phyloP scores from a whole-genome alignment of 2,113 vertebrate genomes.

The Pseudorectes ferrugineus region DNA sequence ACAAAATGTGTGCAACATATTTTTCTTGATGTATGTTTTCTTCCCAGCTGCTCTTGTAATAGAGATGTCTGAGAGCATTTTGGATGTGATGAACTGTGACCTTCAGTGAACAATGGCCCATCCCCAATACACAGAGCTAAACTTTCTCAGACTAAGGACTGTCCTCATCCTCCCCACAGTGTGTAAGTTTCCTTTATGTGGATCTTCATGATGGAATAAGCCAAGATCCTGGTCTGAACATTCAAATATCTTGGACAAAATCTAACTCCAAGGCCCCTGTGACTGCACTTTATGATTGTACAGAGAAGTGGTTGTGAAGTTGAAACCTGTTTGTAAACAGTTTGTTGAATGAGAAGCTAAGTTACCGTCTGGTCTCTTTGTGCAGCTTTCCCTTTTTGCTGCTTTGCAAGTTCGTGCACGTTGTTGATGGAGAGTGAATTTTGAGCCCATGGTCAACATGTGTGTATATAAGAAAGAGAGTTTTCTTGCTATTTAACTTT shows the following conservation, averaged over 20 bases:
- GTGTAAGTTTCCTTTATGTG: not conserved
- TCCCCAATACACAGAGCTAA: not conserved
- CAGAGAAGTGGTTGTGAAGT: not conserved
- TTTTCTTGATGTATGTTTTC: not conserved
- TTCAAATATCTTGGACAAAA: not conserved
- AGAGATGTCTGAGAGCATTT: not conserved
- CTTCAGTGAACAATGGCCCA: not conserved
- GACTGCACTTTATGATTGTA: not conserved
- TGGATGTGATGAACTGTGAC: not conserved
- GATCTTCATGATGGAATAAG: not conserved
- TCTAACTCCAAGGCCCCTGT: not conserved
- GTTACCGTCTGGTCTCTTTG: not conserved
- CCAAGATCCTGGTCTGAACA: not conserved
- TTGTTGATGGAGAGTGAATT: not conserved
- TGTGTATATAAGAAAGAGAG: not conserved
- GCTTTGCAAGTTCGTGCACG: not conserved
- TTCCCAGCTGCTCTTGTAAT: not conserved
- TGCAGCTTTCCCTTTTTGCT: not conserved
- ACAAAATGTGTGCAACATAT: not conserved
- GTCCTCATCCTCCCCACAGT: not conserved
- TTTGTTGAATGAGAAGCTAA: not conserved
- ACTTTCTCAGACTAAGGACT: not conserved
- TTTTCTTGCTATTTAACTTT: not conserved
- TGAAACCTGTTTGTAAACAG: not conserved
- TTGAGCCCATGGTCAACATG: not conserved